These are phyloP conservation scores for Pavo muticus DNA, from an alignment of 2,113 vertebrate genomes.

Conservation along the genomic window DNA sequence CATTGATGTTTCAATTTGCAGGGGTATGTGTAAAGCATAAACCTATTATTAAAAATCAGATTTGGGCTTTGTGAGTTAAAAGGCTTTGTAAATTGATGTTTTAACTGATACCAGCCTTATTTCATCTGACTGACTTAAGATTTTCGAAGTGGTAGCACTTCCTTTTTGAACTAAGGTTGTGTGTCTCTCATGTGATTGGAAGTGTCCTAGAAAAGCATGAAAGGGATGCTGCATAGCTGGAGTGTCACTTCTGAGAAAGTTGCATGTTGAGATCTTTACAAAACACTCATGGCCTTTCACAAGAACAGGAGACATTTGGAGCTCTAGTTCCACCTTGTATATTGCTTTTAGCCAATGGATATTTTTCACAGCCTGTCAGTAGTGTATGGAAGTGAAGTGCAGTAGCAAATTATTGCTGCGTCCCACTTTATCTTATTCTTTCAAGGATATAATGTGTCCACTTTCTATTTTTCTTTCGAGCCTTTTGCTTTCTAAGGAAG, in stretches of 20 bases:
- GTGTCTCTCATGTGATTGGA: background rate
- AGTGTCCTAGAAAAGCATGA: background rate
- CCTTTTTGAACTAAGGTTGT: background rate
- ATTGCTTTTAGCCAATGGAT: background rate
- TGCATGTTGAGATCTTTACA: background rate
- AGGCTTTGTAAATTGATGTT: background rate
- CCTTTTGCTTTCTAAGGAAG: background rate
- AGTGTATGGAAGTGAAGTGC: background rate
- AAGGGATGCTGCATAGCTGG: background rate
- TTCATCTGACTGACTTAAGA: rapidly evolving
- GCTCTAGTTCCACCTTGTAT: background rate
- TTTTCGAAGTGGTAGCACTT: background rate
- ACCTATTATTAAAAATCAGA: background rate
- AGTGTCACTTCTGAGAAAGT: background rate
- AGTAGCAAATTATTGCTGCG: background rate
- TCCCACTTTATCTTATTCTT: slow-evolving; percentile 37
- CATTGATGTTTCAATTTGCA: background rate
- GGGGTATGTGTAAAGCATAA: background rate
- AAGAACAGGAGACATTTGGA: background rate
- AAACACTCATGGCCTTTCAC: background rate
- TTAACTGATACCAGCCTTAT: background rate
- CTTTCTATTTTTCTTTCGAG: background rate
- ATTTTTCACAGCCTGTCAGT: background rate
- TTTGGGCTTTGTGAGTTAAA: background rate
- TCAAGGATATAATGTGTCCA: background rate